Evolutionary conservation across 1,140 invertebrate species (phyloP).

Genomic region (Kradibia gibbosae): DNA sequence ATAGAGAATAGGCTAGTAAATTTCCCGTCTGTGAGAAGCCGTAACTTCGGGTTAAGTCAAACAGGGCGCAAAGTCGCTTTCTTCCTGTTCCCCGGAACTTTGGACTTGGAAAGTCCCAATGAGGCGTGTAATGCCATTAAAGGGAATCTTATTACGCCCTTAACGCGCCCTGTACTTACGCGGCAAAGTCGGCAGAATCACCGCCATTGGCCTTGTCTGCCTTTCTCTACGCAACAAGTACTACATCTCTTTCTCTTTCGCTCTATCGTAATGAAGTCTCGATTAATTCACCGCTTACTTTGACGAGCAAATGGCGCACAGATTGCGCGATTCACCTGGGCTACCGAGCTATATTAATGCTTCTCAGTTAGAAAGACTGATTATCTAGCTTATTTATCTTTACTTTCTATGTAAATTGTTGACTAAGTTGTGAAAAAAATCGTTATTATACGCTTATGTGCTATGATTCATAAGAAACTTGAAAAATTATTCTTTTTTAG

Average conservation of each 20-base stretch:
- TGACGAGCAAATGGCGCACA: conserved; percentile 50
- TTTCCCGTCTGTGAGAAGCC: conserved; percentile 58
- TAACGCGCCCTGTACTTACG: conserved; percentile 59
- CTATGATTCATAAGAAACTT: neutral
- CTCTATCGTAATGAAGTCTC: conserved; percentile 65
- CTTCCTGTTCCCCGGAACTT: conserved; percentile 18
- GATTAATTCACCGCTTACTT: conserved; percentile 67
- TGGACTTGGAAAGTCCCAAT: conserved; percentile 71
- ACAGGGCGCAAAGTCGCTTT: conserved; percentile 64
- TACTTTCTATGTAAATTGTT: neutral
- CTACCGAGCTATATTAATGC: conserved; percentile 54
- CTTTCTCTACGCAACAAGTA: conserved; percentile 67
- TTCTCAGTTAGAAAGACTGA: neutral
- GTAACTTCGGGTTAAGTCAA: conserved; percentile 70
- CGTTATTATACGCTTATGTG: neutral
- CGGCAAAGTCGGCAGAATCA: conserved; percentile 36
- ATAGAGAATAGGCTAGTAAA: conserved; percentile 1
- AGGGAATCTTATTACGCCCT: conserved; percentile 71
- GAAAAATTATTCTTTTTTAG: too few species aligned
- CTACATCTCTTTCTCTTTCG: conserved; percentile 49
- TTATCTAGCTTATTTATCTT: neutral
- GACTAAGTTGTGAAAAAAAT: neutral
- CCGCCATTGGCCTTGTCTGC: conserved; percentile 1
- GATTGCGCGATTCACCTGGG: conserved; percentile 39
- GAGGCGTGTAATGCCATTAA: conserved; percentile 74